Evolutionary conservation across 1,140 invertebrate species (phyloP), one percentile per base, ranked within the genome.

Genomic region (Aphaenogaster ashmeadi): DNA sequence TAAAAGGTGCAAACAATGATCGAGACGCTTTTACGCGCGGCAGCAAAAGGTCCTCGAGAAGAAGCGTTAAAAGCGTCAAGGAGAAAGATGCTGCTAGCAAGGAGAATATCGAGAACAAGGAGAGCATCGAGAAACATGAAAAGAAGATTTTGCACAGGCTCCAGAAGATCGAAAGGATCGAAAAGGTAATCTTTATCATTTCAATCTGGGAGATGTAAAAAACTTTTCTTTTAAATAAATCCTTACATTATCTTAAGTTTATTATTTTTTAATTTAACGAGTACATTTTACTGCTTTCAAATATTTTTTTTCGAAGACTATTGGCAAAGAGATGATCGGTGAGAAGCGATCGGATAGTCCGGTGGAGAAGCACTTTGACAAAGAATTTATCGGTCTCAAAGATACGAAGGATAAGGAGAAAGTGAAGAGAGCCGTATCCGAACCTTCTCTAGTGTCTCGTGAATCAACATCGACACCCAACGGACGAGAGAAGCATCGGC

Each of bases 391-490:
- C 13, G 71, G 84, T 0, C 2, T 81, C 33, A 90, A 90, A 52
- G 88, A 89, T 11, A 54, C 78, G 44, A 89, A 88, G 4, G 89
- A 92, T 36, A 92, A 93, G 18, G 90, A 93, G 7, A 93, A 92
- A 77, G 92, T 94, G 21, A 94, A 94, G 62, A 91, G 93, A 87
- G 91, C 94, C 18, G 89, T 91, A 47, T 94, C 94, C 6, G 94
- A 94, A 33, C 93, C 93, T 27, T 94, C 91, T 44, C 87, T 94
- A 33, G 86, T 93, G 2, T 86, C 87, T 0, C 89, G 92, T 0
- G 94, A 94, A 27, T 91, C 89, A n/a, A 91, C 77, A 7, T 89
- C 87, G 81, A 91, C 87, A 38, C 83, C 87, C 54, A 92, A 66
- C 60, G 88, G 71, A 80, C 77, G 91, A 67, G 88, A 92, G 36